These are phyloP conservation scores for Sepiola atlantica DNA, from an alignment of 2,888 invertebrate genomes.

Conservation along the genomic window DNA sequence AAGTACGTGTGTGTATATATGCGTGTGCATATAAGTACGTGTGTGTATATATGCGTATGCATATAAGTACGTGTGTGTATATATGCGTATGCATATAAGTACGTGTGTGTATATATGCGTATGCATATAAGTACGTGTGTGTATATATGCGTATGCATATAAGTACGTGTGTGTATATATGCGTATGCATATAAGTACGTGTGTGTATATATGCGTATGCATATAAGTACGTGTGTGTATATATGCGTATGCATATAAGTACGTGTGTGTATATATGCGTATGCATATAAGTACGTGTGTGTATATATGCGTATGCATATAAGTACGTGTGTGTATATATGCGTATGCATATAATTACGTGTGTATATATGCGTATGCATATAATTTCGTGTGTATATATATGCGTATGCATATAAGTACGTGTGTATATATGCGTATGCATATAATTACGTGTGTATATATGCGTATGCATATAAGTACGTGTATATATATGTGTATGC, in stretches of 20 bases:
- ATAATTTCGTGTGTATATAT: too few relatives aligned
- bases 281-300: neutral
- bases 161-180: neutral
- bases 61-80: too few relatives aligned
- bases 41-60: too few relatives aligned
- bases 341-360: neutral
- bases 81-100: too few relatives aligned
- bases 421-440: neutral
- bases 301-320: neutral
- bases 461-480: too few relatives aligned
- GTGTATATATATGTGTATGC: neutral
- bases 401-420: too few relatives aligned
- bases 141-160: too few relatives aligned
- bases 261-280: neutral
- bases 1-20: too few relatives aligned
- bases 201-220: neutral
- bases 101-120: too few relatives aligned
- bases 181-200: neutral
- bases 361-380: neutral
- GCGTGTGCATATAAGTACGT: too few relatives aligned
- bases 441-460: neutral
- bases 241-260: neutral
- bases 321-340: too few relatives aligned
- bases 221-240: neutral
- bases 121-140: too few relatives aligned